Conservation (phyloP, 1,140 invertebrate genomes). For the Rhopalosiphum maidis region DNA sequence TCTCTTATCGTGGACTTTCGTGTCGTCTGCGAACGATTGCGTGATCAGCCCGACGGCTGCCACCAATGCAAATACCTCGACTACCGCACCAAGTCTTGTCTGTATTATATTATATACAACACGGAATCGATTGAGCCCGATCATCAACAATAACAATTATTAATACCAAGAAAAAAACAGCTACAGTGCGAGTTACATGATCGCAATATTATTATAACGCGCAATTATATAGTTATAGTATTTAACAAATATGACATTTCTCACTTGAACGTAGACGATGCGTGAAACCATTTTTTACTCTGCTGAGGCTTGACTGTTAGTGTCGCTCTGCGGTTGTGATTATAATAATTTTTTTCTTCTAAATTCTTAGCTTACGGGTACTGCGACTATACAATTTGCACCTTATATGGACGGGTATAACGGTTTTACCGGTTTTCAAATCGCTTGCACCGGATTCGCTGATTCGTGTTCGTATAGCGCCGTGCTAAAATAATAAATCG, state of each 20-base stretch:
- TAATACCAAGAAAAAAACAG: not conserved
- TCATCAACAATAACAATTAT: not conserved
- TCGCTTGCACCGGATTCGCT: not conserved
- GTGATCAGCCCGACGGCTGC: not conserved
- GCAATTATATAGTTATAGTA: not conserved
- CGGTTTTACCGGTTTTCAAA: conserved; percentile 53
- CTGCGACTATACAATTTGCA: not conserved
- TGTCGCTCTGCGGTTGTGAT: not conserved
- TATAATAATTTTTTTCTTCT: not conserved
- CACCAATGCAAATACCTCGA: not conserved
- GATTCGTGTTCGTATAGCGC: not conserved
- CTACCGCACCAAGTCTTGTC: not conserved
- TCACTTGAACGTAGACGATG: conserved; percentile 27
- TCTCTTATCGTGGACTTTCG: conserved; percentile 20
- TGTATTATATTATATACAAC: not conserved
- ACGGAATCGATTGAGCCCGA: not conserved
- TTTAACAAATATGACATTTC: not conserved
- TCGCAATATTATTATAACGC: not conserved
- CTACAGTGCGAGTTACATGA: not conserved
- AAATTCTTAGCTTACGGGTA: not conserved
- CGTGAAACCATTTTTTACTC: conserved; percentile 33
- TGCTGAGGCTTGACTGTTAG: not conserved
- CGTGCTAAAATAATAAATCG: conserved; percentile 20
- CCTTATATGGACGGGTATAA: not conserved
- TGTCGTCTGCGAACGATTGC: not conserved